Conservation (phyloP, 2,113 vertebrate genomes). For the Centropus bengalensis region DNA sequence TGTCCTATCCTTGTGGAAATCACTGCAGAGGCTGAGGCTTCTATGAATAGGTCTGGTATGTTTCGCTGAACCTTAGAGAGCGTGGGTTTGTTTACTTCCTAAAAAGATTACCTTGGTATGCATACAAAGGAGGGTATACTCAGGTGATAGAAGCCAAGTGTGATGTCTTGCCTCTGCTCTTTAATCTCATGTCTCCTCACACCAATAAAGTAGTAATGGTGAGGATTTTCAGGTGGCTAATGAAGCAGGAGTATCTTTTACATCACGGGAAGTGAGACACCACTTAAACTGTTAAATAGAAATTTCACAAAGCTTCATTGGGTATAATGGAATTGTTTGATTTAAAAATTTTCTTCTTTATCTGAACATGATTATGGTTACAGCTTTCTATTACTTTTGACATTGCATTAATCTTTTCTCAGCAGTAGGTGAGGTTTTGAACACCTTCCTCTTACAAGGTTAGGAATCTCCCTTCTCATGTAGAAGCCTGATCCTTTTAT, state of each 20-base stretch:
- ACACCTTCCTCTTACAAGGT: background rate
- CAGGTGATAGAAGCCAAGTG: background rate
- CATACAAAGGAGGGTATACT: background rate
- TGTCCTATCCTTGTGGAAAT: background rate
- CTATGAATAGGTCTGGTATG: background rate
- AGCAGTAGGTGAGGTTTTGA: background rate
- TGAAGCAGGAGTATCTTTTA: background rate
- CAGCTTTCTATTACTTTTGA: background rate
- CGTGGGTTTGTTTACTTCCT: background rate
- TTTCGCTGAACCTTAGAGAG: background rate
- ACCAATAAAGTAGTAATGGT: background rate
- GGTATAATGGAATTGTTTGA: background rate
- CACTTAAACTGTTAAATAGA: background rate
- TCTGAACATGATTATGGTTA: background rate
- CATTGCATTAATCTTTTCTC: background rate
- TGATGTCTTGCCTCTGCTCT: background rate
- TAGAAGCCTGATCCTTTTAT: background rate
- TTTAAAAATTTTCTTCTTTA: background rate
- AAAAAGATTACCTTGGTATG: background rate
- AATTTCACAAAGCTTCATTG: background rate
- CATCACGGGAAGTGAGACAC: background rate
- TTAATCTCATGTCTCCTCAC: background rate
- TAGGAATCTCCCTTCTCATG: background rate
- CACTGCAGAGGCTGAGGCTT: background rate
- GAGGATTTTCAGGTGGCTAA: background rate